A percentile compares a stretch with the other conserved stretches of the same genome.
These are phyloP conservation scores for Microchirus variegatus DNA, from an alignment of 2,797 vertebrate species.

Conservation along the genomic window DNA sequence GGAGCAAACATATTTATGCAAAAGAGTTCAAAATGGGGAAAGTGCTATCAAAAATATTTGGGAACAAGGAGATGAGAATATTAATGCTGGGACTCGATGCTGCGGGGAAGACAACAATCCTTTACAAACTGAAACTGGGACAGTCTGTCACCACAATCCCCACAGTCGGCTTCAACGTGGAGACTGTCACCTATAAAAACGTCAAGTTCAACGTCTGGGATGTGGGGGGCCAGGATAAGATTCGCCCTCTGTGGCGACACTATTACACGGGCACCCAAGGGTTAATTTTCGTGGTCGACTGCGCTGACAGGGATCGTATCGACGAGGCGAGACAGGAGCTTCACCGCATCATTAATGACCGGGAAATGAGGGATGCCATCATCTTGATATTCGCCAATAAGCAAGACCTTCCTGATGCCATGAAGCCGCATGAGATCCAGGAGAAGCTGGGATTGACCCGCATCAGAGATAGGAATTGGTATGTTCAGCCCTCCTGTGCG, in stretches of 20 bases:
- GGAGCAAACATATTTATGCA: constrained; percentile 80
- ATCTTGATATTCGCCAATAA: constrained; percentile 99
- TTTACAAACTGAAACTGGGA: constrained; percentile 99
- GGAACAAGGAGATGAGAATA: constrained; percentile 99
- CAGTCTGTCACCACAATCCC: constrained; percentile 99
- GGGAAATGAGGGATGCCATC: constrained; percentile 99
- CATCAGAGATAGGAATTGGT: constrained; percentile 99
- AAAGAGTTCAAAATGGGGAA: constrained; percentile 92
- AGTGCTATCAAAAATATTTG: constrained; percentile 98
- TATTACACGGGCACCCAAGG: constrained; percentile 99
- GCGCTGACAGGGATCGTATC: constrained; percentile 98
- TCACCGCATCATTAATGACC: constrained; percentile 98
- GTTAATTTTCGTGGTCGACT: constrained; percentile 99
- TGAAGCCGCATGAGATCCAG: constrained; percentile 99
- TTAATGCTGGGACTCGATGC: constrained; percentile 98
- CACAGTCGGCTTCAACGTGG: constrained; percentile 98
- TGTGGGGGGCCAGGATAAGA: constrained; percentile 98
- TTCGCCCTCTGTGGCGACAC: constrained; percentile 97
- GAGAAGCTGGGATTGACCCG: constrained; percentile 99
- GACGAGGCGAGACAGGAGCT: constrained; percentile 98
- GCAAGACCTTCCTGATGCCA: constrained; percentile 99
- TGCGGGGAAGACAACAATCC: constrained; percentile 98
- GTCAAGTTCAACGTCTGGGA: constrained; percentile 99
- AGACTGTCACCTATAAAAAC: constrained; percentile 99
- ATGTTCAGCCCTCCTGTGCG: constrained; percentile 99